Conservation (phyloP, 2,888 invertebrate species). For the Diplolepis rosae region DNA sequence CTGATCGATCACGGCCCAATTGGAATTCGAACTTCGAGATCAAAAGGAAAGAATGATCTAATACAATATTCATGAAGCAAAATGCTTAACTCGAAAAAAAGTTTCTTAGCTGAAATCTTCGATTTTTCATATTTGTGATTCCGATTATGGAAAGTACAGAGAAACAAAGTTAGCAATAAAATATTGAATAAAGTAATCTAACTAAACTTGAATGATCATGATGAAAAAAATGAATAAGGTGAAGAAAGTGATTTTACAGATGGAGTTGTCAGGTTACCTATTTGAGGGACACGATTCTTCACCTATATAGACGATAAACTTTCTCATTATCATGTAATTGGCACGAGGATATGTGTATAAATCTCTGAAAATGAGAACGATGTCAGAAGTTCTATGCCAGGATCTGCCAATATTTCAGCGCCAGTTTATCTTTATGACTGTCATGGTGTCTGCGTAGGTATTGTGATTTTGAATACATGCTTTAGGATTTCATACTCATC, state of each 20-base stretch:
- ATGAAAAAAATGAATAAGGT: no score
- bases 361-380: slow-evolving; percentile 28
- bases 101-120: neutral
- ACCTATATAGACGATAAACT: neutral
- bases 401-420: slow-evolving; percentile 24
- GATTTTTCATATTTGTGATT: neutral
- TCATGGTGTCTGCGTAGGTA: slow-evolving; percentile 9
- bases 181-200: neutral
- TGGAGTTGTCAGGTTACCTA: slow-evolving; percentile 7
- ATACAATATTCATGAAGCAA: neutral
- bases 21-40: neutral
- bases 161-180: neutral
- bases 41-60: neutral
- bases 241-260: neutral
- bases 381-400: slow-evolving; percentile 19
- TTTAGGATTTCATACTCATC: slow-evolving; percentile 14
- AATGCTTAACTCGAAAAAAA: neutral
- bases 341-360: slow-evolving; percentile 27
- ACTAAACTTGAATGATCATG: neutral
- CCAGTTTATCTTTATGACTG: slow-evolving; percentile 17
- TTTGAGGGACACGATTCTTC: neutral
- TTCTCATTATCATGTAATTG: slow-evolving; percentile 26
- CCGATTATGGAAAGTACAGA: neutral
- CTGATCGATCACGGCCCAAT: neutral
- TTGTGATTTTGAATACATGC: neutral